Percentiles rank a stretch among this genome's conserved stretches.
Conservation (phyloP, 2,888 invertebrate species). For the Ornithoptera alexandrae region DNA sequence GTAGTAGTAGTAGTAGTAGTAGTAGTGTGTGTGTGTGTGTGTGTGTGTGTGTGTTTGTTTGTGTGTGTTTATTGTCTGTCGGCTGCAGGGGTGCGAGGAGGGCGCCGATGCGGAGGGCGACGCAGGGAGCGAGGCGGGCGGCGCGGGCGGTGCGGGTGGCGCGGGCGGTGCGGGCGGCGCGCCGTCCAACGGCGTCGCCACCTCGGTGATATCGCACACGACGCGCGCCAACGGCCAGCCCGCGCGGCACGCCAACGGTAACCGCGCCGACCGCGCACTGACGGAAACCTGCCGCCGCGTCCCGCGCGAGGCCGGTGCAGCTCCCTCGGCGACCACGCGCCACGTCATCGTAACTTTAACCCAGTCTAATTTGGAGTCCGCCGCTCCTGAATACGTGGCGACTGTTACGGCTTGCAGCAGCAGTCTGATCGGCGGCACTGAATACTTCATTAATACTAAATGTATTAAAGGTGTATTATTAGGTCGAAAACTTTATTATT, state of each 20-base stretch:
- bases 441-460: too few species aligned
- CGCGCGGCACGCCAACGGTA: slow-evolving; percentile 58
- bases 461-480: too few species aligned
- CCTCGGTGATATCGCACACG: slow-evolving; percentile 92
- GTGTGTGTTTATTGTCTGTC: neutral
- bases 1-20: too few species aligned
- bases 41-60: neutral
- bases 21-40: too few species aligned
- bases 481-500: too few species aligned
- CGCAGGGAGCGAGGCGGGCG: slow-evolving; percentile 33
- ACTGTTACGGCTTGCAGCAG: too few species aligned
- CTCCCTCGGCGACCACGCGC: slow-evolving; percentile 33
- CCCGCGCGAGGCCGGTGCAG: too few species aligned
- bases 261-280: slow-evolving; percentile 33
- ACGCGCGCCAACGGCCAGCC: slow-evolving; percentile 52
- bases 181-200: slow-evolving; percentile 75
- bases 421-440: too few species aligned
- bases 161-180: slow-evolving; percentile 29
- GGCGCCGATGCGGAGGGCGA: slow-evolving; percentile 26
- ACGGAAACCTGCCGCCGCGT: too few species aligned
- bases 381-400: too few species aligned
- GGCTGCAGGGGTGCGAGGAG: slow-evolving; percentile 44
- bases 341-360: too few species aligned
- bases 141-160: slow-evolving; percentile 32
- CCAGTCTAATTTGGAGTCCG: too few species aligned